These are phyloP conservation scores for Shargacucullia verbasci DNA, from an alignment of 2,888 invertebrate genomes.

Conservation along the genomic window DNA sequence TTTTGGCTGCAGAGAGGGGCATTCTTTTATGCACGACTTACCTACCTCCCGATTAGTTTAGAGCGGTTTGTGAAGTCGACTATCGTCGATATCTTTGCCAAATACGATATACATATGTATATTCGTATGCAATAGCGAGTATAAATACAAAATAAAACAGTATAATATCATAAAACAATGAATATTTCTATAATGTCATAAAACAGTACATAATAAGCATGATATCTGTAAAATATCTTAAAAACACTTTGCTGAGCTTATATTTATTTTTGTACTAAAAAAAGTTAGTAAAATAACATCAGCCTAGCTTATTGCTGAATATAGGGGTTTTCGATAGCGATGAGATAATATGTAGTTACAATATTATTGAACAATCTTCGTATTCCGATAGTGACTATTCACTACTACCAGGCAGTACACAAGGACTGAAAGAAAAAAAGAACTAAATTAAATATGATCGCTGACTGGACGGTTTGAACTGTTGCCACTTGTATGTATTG, in stretches of 20 bases:
- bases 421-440: conserved; percentile 59
- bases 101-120: no score
- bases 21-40: no score
- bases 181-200: neutral
- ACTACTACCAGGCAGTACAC: conserved; percentile 62
- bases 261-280: neutral
- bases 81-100: no score
- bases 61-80: no score
- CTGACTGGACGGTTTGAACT: no score
- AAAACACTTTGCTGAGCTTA: neutral
- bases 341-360: neutral
- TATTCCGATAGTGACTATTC: conserved; percentile 50
- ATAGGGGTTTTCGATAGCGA: neutral
- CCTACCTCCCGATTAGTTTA: no score
- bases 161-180: neutral
- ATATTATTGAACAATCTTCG: neutral
- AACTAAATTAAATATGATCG: no score
- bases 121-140: no score
- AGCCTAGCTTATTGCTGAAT: neutral
- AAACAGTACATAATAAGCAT: neutral
- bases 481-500: no score
- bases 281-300: neutral
- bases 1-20: no score
- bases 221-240: neutral
- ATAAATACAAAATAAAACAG: no score